Percentiles rank a stretch among this genome's conserved stretches.
Conservation (phyloP, 2,888 invertebrate species). For the Cryptus armator region DNA sequence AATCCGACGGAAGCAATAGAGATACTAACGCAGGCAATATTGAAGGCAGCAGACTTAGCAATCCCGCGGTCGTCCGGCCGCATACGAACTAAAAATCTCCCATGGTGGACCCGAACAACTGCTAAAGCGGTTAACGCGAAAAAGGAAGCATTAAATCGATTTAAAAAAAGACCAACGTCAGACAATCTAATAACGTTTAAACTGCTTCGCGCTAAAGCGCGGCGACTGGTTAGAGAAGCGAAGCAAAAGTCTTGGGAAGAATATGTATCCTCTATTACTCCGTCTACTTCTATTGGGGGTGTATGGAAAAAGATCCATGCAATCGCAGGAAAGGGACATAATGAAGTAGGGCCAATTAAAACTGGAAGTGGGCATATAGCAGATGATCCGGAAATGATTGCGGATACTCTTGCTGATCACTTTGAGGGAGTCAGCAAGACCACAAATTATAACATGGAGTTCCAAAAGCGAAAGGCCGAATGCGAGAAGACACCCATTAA, state of each 20-base stretch:
- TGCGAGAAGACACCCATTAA: not conserved
- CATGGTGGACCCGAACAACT: not conserved
- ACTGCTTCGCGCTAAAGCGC: not conserved
- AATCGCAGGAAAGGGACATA: not conserved
- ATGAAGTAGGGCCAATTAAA: not conserved
- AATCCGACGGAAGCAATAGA: not conserved
- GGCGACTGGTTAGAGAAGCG: not conserved
- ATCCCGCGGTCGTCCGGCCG: not conserved
- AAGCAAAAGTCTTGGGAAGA: not conserved
- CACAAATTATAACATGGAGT: not conserved
- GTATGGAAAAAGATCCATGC: conserved; percentile 9
- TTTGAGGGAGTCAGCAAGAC: not conserved
- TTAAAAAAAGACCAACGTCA: not conserved
- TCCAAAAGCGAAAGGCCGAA: not conserved
- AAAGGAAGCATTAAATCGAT: not conserved
- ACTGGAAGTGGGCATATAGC: not conserved
- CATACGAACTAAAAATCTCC: not conserved
- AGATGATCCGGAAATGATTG: not conserved
- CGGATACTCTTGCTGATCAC: not conserved
- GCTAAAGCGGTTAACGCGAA: not conserved
- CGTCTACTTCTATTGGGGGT: not conserved
- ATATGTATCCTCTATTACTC: not conserved
- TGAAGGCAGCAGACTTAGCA: not conserved
- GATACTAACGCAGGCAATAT: not conserved
- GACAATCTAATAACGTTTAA: conserved; percentile 11